Base-by-base conservation (phyloP, 2,888 invertebrate genomes). In the Plutella xylostella region DNA sequence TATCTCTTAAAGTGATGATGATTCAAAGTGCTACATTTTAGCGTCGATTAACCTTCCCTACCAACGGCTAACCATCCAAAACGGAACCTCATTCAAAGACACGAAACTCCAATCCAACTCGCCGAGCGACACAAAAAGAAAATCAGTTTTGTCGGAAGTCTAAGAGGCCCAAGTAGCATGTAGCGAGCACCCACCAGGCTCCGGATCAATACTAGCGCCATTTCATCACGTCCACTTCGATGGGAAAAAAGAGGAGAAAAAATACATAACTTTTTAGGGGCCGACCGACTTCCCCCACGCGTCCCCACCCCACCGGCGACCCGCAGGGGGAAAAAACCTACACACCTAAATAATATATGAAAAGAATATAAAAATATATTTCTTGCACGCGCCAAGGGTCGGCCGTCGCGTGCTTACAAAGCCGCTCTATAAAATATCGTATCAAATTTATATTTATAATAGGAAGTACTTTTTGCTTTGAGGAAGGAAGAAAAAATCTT, bases 251-350 rank as follows among this genome's bases (percentile, higher is more conserved):
- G 76, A 74, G 72, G 73, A 72, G 76, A 82, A 76, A 78, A 82
- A 82, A 82, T 80, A 80, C 72, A 82, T 82, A 79, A 82, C 80
- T 83, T 83, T 83, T 83, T 83, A 83, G 80, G 82, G 79, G 80
- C 69, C 66, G 70, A 60, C 25, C 66, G 53, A 60, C 66, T 67
- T 62, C 65, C 64, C 55, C 55, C 64, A n/a, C 54, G 52, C 58
- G 63, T 61, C 61, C 57, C 51, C 46, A 50, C 52, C 58, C 54
- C 57, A 56, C 47, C 54, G 48, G 48, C 51, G 57, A 55, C 51
- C 53, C 51, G 52, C 49, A 51, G 61, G 60, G 63, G 55, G 53
- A 45, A 48, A 48, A 45, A 45, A 53, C 57, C 56, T 60, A 58
- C 63, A 41, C 63, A 60, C 65, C 44, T 59, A 60, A 63, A 66